Base-by-base conservation (phyloP, 2,113 vertebrate species). In the Oncorhynchus mykiss region DNA sequence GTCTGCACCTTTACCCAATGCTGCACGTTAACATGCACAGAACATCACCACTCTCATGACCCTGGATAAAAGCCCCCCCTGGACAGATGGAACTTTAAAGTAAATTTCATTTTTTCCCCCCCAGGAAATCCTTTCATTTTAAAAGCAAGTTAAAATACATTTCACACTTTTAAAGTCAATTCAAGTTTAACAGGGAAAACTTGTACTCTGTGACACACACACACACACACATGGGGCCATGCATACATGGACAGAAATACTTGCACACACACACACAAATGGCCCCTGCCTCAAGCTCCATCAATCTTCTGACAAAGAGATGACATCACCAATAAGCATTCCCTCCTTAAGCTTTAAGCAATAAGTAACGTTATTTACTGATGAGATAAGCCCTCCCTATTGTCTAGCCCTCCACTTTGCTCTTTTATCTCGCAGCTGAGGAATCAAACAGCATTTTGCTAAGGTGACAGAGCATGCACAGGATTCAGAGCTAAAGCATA, bases 301-400 rank as follows among this genome's bases (percentile, higher is more conserved):
- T 92, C 91, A 90, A 82, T 90, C 85, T 88, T 88, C 87, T 11
- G 87, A 94, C 92, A 92, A 94, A 93, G 88, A 90, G 90, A 89
- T 94, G 94, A 96, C 94, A 95, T 95, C 95, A 95, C 92, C 93
- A 93, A 93, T 94, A 95, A 93, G 90, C 91, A 92, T 85, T 86
- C 89, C 86, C 91, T 59, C 83, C 92, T 92, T 92, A 93, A 90
- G 93, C 93, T 90, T 90, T 88, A 87, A 94, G 93, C 93, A 94
- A 92, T 91, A 92, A 90, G 91, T 88, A 87, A 90, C 89, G 92
- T 93, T 93, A 93, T 95, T 96, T 96, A 94, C 93, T 94, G 93
- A 95, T 95, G 92, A 95, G 95, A 95, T 95, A 94, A 95, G 92
- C 92, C 90, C 86, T 85, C 77, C 71, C 89, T 79, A 93, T 95